A percentile compares a stretch with the other conserved stretches of the same genome.
Evolutionary conservation across 2,888 invertebrate species (phyloP).

Genomic region (Anthrax anthrax): DNA sequence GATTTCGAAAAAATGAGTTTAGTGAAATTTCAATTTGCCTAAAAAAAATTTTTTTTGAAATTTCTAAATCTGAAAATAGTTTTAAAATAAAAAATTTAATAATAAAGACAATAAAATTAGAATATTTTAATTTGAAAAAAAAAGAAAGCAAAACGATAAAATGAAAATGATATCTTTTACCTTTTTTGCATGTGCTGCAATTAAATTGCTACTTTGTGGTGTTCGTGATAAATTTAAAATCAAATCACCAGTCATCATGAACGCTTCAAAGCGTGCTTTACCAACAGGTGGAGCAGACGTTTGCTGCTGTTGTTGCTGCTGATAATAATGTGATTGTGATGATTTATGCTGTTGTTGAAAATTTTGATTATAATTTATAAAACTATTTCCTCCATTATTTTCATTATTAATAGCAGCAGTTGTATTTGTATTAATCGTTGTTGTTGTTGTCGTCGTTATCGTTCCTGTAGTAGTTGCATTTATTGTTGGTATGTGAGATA

Average conservation of each 20-base stretch:
- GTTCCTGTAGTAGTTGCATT: constrained; percentile 12
- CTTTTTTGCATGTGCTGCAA: constrained; percentile 39
- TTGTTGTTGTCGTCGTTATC: constrained; percentile 8
- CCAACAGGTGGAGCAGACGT: constrained; percentile 28
- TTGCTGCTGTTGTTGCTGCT: constrained; percentile 19
- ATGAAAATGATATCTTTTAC: constrained; percentile 14
- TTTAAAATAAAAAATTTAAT: no score
- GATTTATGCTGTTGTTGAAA: constrained; percentile 23
- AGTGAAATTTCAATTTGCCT: no score
- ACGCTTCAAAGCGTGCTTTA: constrained; percentile 65
- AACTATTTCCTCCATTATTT: constrained; percentile 2
- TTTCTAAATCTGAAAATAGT: no score
- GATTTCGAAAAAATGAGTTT: no score
- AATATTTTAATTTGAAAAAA: no score
- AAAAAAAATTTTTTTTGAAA: no score
- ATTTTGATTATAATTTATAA: constrained; percentile 10
- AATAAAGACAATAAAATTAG: no score
- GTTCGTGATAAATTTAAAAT: constrained; percentile 83
- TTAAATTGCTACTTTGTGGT: constrained; percentile 48
- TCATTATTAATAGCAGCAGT: background rate
- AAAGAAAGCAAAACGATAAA: background rate
- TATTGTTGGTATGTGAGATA: constrained; percentile 33
- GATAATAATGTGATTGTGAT: constrained; percentile 18
- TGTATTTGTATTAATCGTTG: background rate
- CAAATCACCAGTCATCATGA: constrained; percentile 96